Conservation (phyloP, 2,888 invertebrate genomes). For the Panzeria rudis region DNA sequence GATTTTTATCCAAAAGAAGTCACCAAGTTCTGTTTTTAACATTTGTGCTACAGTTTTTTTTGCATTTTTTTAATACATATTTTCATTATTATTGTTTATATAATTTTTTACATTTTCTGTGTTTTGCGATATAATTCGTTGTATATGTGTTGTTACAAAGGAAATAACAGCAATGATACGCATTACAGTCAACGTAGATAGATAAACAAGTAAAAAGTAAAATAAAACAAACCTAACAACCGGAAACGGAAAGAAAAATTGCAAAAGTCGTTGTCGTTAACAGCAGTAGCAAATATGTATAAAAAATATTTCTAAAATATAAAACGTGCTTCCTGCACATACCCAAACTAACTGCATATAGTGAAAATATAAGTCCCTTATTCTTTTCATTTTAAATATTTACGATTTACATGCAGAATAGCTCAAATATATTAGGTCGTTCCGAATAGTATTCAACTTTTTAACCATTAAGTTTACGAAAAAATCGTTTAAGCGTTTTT, state of each 20-base stretch:
- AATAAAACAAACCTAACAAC: conserved; percentile 71
- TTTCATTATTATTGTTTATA: conserved; percentile 53
- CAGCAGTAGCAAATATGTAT: conserved; percentile 50
- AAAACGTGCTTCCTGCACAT: conserved; percentile 52
- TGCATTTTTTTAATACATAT: conserved; percentile 44
- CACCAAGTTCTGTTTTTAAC: conserved; percentile 63
- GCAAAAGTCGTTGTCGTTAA: conserved; percentile 68
- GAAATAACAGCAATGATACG: conserved; percentile 66
- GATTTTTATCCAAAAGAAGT: conserved; percentile 57
- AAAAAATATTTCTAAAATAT: conserved; percentile 28
- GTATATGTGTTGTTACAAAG: conserved; percentile 32
- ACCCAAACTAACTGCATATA: conserved; percentile 17
- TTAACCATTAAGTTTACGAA: too few relatives aligned
- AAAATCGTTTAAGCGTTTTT: too few relatives aligned
- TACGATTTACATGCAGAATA: conserved; percentile 6
- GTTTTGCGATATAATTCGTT: conserved; percentile 11
- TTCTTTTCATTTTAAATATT: conserved; percentile 4
- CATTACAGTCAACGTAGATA: conserved; percentile 65
- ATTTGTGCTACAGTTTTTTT: conserved; percentile 52
- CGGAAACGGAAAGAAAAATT: conserved; percentile 73
- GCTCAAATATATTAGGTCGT: conserved; percentile 2
- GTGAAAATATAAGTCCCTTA: conserved; percentile 45
- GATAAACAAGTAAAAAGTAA: conserved; percentile 67
- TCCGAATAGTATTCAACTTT: not conserved
- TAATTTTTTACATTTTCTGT: conserved; percentile 10